Evolutionary conservation across 2,888 invertebrate species (phyloP).

Genomic region (Heliconius aoede): DNA sequence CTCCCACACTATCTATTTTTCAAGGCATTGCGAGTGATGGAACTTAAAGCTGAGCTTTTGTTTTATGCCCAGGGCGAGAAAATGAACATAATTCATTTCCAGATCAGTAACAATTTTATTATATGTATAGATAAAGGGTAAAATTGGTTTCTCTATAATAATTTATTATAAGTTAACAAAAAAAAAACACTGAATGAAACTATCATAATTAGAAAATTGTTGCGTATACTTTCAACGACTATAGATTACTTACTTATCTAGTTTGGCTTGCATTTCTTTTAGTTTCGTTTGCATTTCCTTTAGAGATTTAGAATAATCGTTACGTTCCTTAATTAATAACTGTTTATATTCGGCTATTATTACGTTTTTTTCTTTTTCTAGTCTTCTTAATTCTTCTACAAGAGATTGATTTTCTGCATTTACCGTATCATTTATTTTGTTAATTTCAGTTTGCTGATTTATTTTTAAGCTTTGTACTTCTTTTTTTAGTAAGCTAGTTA

Average conservation of each 20-base stretch:
- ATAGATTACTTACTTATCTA: constrained; percentile 63
- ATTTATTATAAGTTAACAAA: too few relatives aligned
- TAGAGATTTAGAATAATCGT: constrained; percentile 68
- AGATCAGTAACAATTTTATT: too few relatives aligned
- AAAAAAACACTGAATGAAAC: too few relatives aligned
- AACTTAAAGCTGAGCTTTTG: too few relatives aligned
- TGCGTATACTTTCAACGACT: not conserved
- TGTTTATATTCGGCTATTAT: constrained; percentile 79
- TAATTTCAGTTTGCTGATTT: constrained; percentile 54
- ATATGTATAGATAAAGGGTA: too few relatives aligned
- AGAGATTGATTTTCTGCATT: constrained; percentile 75
- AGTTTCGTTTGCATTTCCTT: constrained; percentile 67
- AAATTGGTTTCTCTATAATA: too few relatives aligned
- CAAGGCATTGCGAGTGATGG: too few relatives aligned
- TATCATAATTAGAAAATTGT: too few relatives aligned
- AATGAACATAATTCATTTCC: too few relatives aligned
- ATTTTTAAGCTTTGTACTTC: constrained; percentile 58
- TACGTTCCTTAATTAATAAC: constrained; percentile 78
- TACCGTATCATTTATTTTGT: constrained; percentile 58
- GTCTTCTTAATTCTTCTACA: constrained; percentile 64
- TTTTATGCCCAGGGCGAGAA: too few relatives aligned
- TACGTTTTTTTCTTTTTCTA: constrained; percentile 74
- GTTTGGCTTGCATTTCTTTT: constrained; percentile 63
- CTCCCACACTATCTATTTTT: too few relatives aligned
- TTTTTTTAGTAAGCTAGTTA: constrained; percentile 58